These are phyloP conservation scores for Nycticryphes semicollaris DNA, from an alignment of 2,113 vertebrate genomes.

Conservation along the genomic window DNA sequence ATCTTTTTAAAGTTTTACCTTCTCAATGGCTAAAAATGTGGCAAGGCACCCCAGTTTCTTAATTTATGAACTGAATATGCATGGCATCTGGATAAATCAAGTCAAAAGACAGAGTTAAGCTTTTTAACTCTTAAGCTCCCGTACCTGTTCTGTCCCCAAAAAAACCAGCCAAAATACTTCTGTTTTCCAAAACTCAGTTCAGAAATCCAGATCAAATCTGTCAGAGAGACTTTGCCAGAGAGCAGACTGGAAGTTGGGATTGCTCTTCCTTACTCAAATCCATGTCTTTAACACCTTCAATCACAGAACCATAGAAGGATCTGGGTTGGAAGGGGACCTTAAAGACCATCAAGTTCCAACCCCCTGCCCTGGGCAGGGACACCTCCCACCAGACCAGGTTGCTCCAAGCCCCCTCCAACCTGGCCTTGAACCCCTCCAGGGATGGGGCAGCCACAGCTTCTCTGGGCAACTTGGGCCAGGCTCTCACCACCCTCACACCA, in stretches of 20 bases:
- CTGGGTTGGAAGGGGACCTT: no score
- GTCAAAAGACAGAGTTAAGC: background rate
- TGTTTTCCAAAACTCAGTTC: background rate
- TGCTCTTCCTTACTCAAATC: background rate
- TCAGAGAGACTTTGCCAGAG: background rate
- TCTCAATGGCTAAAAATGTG: background rate
- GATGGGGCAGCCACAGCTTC: no score
- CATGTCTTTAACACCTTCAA: background rate
- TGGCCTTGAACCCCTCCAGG: no score
- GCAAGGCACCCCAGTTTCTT: no score
- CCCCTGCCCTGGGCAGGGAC: no score
- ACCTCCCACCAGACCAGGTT: no score
- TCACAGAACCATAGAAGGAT: no score
- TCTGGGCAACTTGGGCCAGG: no score
- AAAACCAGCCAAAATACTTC: rapidly evolving
- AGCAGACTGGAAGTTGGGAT: background rate
- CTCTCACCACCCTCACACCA: no score
- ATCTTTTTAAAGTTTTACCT: rapidly evolving
- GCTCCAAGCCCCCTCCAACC: no score
- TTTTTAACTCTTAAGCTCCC: no score
- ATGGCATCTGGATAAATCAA: rapidly evolving
- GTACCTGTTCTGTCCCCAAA: background rate
- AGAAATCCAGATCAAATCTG: background rate
- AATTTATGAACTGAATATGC: background rate
- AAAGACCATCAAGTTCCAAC: no score